Evolutionary conservation across 2,888 invertebrate genomes (phyloP).

Genomic region (Agriopis leucophaearia): DNA sequence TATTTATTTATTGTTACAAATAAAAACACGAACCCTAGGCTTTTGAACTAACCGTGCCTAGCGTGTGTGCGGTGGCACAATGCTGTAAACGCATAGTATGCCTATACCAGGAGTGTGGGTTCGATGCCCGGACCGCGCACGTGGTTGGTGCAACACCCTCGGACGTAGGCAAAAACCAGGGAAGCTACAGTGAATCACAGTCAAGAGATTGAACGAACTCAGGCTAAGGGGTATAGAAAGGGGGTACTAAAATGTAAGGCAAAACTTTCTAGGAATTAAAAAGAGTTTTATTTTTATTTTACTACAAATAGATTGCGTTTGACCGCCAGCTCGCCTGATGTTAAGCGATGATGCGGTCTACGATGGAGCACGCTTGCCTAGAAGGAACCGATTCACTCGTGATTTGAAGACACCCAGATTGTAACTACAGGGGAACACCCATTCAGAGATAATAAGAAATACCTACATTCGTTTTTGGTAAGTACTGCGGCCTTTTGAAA

Average conservation of each 20-base stretch:
- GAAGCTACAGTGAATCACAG: constrained; percentile 68
- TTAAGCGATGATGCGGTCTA: too few relatives aligned
- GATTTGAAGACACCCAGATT: too few relatives aligned
- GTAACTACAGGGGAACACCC: too few relatives aligned
- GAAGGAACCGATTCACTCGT: too few relatives aligned
- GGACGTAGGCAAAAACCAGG: constrained; percentile 69
- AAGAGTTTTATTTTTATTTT: not conserved
- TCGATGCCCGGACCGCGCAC: constrained; percentile 73
- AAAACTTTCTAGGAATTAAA: not conserved
- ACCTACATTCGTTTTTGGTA: too few relatives aligned
- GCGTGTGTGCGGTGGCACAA: constrained; percentile 51
- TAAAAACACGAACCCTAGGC: not conserved
- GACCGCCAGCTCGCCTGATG: too few relatives aligned
- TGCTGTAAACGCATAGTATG: constrained; percentile 67
- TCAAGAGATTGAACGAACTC: constrained; percentile 44
- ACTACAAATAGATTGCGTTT: too few relatives aligned
- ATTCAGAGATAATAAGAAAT: too few relatives aligned
- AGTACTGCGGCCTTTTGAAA: too few relatives aligned
- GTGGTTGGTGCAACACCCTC: constrained; percentile 76
- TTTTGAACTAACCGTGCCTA: constrained; percentile 23
- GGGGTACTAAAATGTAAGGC: too few relatives aligned
- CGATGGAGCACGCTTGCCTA: too few relatives aligned
- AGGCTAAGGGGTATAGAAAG: constrained; percentile 25
- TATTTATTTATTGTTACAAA: not conserved
- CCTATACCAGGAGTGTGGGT: constrained; percentile 74